phyloP scores from a whole-genome alignment of 2,888 invertebrate species.

The Boloria euphrosyne region DNA sequence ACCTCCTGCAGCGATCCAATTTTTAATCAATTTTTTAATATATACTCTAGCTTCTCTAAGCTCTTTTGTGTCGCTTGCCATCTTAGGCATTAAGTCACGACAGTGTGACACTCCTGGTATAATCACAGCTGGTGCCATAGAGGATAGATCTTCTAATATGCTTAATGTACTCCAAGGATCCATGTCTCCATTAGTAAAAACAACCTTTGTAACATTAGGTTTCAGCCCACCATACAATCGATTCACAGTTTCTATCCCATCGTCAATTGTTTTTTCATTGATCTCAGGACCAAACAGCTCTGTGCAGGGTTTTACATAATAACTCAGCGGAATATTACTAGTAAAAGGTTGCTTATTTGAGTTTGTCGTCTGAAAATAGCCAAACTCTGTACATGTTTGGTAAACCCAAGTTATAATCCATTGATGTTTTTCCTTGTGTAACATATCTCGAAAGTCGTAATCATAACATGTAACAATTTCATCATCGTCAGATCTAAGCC shows the following conservation, averaged over 20 bases:
- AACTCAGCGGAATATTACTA: conserved; percentile 65
- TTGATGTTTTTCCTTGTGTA: conserved; percentile 46
- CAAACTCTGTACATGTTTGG: conserved; percentile 90
- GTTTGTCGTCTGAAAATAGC: conserved; percentile 86
- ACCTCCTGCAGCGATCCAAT: conserved; percentile 56
- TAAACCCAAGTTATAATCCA: conserved; percentile 82
- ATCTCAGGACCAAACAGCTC: conserved; percentile 68
- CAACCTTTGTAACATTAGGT: conserved; percentile 78
- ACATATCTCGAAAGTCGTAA: conserved; percentile 52
- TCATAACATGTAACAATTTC: conserved; percentile 50
- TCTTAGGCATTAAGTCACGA: conserved; percentile 60
- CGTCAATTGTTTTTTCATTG: conserved; percentile 58
- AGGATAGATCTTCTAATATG: conserved; percentile 68
- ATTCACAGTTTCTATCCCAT: conserved; percentile 68
- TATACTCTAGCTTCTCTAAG: conserved; percentile 61
- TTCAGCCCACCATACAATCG: conserved; percentile 70
- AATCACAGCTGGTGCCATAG: conserved; percentile 63
- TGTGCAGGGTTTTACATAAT: conserved; percentile 65
- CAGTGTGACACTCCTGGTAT: conserved; percentile 65
- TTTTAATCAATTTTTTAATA: conserved; percentile 64
- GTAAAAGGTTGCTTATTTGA: conserved; percentile 83
- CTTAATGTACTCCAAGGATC: conserved; percentile 84
- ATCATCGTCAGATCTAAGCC: conserved; percentile 45
- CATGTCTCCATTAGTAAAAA: conserved; percentile 82
- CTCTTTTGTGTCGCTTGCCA: conserved; percentile 56